Evolutionary conservation across 2,113 vertebrate species (phyloP).

Genomic region (Pica pica): DNA sequence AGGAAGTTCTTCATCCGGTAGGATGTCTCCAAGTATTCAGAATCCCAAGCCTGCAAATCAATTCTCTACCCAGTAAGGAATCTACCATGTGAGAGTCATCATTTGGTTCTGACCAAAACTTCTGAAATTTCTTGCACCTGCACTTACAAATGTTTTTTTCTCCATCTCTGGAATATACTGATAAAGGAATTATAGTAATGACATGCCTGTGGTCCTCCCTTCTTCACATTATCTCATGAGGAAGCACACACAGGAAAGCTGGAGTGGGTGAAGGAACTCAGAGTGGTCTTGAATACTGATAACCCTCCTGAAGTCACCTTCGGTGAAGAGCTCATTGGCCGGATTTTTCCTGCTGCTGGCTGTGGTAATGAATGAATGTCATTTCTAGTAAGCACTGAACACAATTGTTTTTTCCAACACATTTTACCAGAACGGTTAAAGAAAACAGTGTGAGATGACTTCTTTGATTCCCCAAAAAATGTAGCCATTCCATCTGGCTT

Average conservation of each 20-base stretch:
- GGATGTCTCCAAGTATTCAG: not conserved
- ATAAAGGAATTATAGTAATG: not conserved
- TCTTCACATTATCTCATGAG: not conserved
- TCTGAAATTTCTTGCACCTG: not conserved
- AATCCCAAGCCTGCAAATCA: not conserved
- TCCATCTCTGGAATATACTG: not conserved
- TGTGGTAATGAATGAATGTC: not conserved
- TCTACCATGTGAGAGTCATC: not conserved
- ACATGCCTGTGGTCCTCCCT: not conserved
- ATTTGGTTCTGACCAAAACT: not conserved
- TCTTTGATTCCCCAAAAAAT: not conserved
- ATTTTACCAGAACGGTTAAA: not conserved
- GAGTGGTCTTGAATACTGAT: not conserved
- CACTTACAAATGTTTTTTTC: not conserved
- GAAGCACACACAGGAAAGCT: not conserved
- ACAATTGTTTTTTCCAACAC: fast-evolving
- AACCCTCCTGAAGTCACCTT: not conserved
- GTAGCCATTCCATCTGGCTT: not conserved
- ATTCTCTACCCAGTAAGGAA: not conserved
- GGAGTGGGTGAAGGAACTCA: not conserved
- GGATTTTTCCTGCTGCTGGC: not conserved
- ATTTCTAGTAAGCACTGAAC: not conserved
- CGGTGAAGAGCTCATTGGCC: not conserved
- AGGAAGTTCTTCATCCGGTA: not conserved
- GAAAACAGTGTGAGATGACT: not conserved